Conservation (phyloP, 2,888 invertebrate species). For the Torymus tubicola region DNA sequence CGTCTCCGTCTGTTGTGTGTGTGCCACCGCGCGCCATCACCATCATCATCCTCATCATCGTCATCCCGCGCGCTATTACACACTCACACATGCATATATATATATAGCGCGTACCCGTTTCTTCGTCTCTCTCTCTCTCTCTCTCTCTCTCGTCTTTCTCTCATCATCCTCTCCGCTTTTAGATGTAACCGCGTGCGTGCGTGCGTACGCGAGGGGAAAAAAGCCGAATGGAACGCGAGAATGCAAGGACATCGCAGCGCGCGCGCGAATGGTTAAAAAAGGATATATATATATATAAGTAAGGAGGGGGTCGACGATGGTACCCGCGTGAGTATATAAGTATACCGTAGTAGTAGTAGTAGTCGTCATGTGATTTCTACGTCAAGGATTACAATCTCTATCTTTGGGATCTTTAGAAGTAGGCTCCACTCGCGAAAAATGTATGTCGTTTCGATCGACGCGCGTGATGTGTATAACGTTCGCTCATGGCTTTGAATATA, state of each 20-base stretch:
- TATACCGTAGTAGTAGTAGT: not conserved
- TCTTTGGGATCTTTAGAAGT: slow-evolving; percentile 9
- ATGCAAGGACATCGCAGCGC: slow-evolving; percentile 17
- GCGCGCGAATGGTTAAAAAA: too few relatives aligned
- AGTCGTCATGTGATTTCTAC: slow-evolving; percentile 22
- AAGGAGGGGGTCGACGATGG: not conserved
- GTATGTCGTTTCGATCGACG: too few relatives aligned
- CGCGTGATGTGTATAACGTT: too few relatives aligned
- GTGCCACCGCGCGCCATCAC: too few relatives aligned
- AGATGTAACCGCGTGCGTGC: slow-evolving; percentile 14
- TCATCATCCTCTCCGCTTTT: slow-evolving; percentile 22
- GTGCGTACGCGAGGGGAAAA: not conserved
- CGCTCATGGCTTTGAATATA: too few relatives aligned
- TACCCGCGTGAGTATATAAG: too few relatives aligned
- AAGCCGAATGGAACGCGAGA: not conserved
- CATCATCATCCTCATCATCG: too few relatives aligned
- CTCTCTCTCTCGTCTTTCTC: not conserved
- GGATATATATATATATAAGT: not conserved
- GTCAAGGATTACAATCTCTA: slow-evolving; percentile 28
- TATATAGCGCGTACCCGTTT: too few relatives aligned
- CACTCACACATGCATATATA: too few relatives aligned
- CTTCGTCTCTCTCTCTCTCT: not conserved
- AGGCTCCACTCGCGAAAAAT: too few relatives aligned
- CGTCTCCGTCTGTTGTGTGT: not conserved
- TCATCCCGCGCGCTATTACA: too few relatives aligned